Base-by-base conservation (phyloP, 2,797 vertebrate species). In the Pangasius krempfi region DNA sequence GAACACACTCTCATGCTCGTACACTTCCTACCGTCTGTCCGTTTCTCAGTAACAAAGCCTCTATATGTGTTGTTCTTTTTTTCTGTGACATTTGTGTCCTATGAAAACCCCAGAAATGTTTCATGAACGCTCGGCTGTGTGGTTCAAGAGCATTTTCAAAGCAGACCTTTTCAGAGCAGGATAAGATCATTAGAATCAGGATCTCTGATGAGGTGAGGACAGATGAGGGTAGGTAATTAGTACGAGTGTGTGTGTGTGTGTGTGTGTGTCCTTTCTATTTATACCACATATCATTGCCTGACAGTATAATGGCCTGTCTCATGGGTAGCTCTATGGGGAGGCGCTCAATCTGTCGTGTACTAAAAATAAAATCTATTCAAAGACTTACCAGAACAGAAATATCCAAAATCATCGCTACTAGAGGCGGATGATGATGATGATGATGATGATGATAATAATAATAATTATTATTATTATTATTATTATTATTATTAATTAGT, bases 291-390 rank as follows among this genome's bases (percentile, higher is more conserved):
- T 58, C 20, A 82, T 68, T 50, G 9, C 30, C 91, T 93, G 93
- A 94, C 91, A 91, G 89, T 87, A 92, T 93, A 94, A 94, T 94
- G 54, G 40, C n/a, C 37, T 90, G 90, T 84, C 88, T 81, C 87
- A 91, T 52, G 88, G 7, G 60, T 66, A 50, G 60, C 68, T 86
- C 84, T 33, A 62, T 86, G 89, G 89, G 81, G 89, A 90, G 86
- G 88, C 83, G 88, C 88, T 90, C 92, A 64, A 90, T 93, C 81
- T 66, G 56, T 62, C 4, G 4, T 66, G 44, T 64, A 52, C 44
- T 54, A 76, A 88, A 88, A 73, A 76, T 88, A 76, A 64, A n/a
- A 62, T 30, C 52, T 58, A 9, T 72, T 72, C 16, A 33, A 79
- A 64, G 5, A 52, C 16, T 68, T 56, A 56, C n/a, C 40, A 12